Evolutionary conservation across 1,140 invertebrate genomes (phyloP), one percentile per base, ranked within the genome.

Genomic region (Papilio machaon): DNA sequence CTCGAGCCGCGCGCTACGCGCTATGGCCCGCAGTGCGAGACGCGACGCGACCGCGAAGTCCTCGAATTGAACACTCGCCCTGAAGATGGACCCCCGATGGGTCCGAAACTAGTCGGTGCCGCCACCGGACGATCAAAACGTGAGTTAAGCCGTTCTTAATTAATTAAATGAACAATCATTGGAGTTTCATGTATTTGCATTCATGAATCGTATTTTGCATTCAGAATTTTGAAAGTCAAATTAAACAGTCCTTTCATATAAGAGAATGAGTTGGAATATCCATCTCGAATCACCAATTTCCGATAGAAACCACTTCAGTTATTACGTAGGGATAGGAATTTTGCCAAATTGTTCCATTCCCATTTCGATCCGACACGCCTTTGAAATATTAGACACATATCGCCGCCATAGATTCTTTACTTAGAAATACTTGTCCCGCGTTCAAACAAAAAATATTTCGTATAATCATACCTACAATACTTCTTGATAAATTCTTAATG

Each of bases 331-430:
- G 77, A 64, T 79, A 79, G 54, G 77, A 79, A 79, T 79, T 79
- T 60, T 79, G 77, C 77, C 77, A 79, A 79, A 79, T 79, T 79
- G 77, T 64, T 79, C 77, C 35, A 64, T 64, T 64, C 77, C 77
- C 35, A 64, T 79, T 79, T 67, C 77, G 54, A 79, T 64, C 77
- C 54, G 77, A 79, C 77, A 79, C 77, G 77, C 58, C 58, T 79
- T 79, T 79, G 77, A 79, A 64, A 79, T 79, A 79, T 60, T 43
- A 67, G 77, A 64, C 77, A 79, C 54, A 79, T 79, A 79, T 79
- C n/a, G 47, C n/a, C 76, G 30, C 35, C 76, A 78, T 78, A 38
- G 76, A 78, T 78, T 78, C 49, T 47, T 58, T 78, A 78, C 64
- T 13, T 70, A 70, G 64, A 70, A 35, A 70, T 70, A 35, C 64